Evolutionary conservation across 2,888 invertebrate genomes (phyloP).

Genomic region (Agrotis exclamationis): DNA sequence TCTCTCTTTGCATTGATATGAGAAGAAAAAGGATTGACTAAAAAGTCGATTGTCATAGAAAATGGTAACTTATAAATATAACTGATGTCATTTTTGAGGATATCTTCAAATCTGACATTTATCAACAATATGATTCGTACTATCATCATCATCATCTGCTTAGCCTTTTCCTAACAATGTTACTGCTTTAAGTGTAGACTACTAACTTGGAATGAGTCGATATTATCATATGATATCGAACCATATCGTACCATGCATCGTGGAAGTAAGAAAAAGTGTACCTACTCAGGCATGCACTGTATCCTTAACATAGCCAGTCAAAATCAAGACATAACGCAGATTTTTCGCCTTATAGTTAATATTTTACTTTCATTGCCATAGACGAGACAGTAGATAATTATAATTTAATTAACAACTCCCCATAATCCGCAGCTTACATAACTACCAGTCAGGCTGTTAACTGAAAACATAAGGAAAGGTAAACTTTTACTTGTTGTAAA

Average conservation of each 20-base stretch:
- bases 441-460: conserved; percentile 11
- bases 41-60: background rate
- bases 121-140: background rate
- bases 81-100: background rate
- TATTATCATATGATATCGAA: no score
- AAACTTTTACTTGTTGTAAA: background rate
- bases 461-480: conserved; percentile 16
- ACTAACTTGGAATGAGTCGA: no score
- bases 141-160: background rate
- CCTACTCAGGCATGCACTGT: background rate
- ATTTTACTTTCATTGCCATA: no score
- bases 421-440: conserved; percentile 9
- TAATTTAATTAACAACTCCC: conserved; percentile 14
- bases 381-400: background rate
- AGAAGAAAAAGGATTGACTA: background rate
- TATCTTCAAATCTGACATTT: background rate
- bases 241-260: no score
- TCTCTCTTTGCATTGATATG: background rate
- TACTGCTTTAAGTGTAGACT: no score
- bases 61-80: background rate
- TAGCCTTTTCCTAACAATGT: background rate
- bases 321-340: background rate
- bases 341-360: no score
- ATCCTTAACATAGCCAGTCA: background rate
- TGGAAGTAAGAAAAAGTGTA: no score